Conservation (phyloP, 2,113 vertebrate species). For the Megalops atlanticus region DNA sequence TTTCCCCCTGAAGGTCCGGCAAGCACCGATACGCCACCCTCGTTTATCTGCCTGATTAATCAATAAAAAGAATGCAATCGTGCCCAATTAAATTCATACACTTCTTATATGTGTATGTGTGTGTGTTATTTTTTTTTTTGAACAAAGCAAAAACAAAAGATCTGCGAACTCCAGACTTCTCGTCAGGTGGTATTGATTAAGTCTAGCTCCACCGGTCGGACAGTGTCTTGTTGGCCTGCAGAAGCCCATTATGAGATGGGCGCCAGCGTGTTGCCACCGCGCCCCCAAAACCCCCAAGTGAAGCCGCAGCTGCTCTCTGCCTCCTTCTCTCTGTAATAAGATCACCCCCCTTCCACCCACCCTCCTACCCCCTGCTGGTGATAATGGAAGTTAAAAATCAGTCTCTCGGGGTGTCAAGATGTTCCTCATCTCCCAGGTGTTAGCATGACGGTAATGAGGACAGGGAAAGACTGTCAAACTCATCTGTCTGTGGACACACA, state of each 20-base stretch:
- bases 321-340: slow-evolving; percentile 59
- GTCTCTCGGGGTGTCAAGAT: slow-evolving; percentile 62
- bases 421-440: slow-evolving; percentile 72
- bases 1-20: slow-evolving; percentile 54
- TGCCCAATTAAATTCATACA: slow-evolving; percentile 77
- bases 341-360: slow-evolving; percentile 49
- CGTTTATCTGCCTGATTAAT: slow-evolving; percentile 76
- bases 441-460: slow-evolving; percentile 66
- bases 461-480: slow-evolving; percentile 58
- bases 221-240: slow-evolving; percentile 54
- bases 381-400: slow-evolving; percentile 72
- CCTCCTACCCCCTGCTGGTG: slow-evolving; percentile 63
- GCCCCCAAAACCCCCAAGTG: slow-evolving; percentile 37
- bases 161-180: slow-evolving; percentile 70
- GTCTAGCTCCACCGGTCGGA: slow-evolving; percentile 55
- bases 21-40: slow-evolving; percentile 52
- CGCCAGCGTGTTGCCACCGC: slow-evolving; percentile 34
- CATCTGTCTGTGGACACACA: slow-evolving; percentile 6
- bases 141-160: slow-evolving; percentile 57
- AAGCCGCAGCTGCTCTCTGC: slow-evolving; percentile 41
- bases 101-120: slow-evolving; percentile 64
- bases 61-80: slow-evolving; percentile 73
- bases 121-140: slow-evolving; percentile 6
- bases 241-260: slow-evolving; percentile 63
- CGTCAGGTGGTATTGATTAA: slow-evolving; percentile 77